Percentiles rank a stretch among this genome's conserved stretches.
Evolutionary conservation across 2,888 invertebrate species (phyloP).

Genomic region (Drosophila infuscata): DNA sequence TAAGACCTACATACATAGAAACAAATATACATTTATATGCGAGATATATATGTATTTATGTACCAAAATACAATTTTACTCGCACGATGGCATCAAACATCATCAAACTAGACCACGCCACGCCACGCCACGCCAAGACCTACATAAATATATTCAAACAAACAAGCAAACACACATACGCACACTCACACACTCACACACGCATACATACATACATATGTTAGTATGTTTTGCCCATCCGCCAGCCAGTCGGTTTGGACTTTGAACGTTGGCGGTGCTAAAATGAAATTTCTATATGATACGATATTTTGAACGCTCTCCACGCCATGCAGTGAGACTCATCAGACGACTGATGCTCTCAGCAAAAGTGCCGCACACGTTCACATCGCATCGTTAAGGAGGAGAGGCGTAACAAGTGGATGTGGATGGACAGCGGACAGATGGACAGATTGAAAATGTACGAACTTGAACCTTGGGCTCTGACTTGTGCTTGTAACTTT

Average conservation of each 20-base stretch:
- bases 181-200: slow-evolving; percentile 1
- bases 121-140: slow-evolving; percentile 36
- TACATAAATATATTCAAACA: slow-evolving; percentile 19
- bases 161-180: background rate
- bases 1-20: slow-evolving; percentile 25
- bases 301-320: slow-evolving; percentile 61
- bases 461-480: slow-evolving; percentile 52
- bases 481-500: slow-evolving; percentile 14
- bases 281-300: slow-evolving; percentile 73
- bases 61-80: slow-evolving; percentile 23
- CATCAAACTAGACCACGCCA: slow-evolving; percentile 30
- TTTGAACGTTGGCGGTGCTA: slow-evolving; percentile 61
- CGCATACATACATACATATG: slow-evolving; percentile 10
- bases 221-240: slow-evolving; percentile 28
- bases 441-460: slow-evolving; percentile 3
- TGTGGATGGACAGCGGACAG: background rate
- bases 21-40: slow-evolving; percentile 4
- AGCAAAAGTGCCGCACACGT: slow-evolving; percentile 9
- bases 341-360: slow-evolving; percentile 10
- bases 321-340: slow-evolving; percentile 32
- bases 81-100: slow-evolving; percentile 43
- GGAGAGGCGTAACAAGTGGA: slow-evolving; percentile 7
- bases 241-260: slow-evolving; percentile 59
- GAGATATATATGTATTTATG: slow-evolving; percentile 3
- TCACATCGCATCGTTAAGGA: background rate